A percentile compares a stretch with the other conserved stretches of the same genome.
These are phyloP conservation scores for Dione vanillae DNA, from an alignment of 2,888 invertebrate species.

Conservation along the genomic window DNA sequence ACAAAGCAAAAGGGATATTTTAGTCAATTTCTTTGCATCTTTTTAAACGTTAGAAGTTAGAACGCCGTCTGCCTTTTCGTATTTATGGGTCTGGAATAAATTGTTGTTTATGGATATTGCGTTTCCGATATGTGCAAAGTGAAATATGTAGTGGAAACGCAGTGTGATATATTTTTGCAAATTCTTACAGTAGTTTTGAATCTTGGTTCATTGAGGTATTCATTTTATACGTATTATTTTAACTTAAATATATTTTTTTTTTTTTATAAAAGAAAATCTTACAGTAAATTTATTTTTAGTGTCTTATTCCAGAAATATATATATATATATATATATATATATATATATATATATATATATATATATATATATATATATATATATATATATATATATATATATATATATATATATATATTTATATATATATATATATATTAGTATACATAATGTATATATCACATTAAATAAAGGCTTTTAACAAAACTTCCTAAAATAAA, in stretches of 20 bases:
- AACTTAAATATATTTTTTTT: not conserved
- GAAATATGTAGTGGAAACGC: conserved; percentile 41
- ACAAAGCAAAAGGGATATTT: conserved; percentile 19
- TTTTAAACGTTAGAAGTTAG: conserved; percentile 43
- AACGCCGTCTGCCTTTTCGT: conserved; percentile 56
- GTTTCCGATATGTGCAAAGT: conserved; percentile 51
- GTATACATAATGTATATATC: too few relatives aligned
- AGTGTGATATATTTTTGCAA: conserved; percentile 5
- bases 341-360: too few relatives aligned
- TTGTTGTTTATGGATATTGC: conserved; percentile 64
- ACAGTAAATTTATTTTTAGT: too few relatives aligned
- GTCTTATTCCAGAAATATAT: too few relatives aligned
- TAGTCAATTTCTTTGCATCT: conserved; percentile 36
- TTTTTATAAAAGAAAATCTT: not conserved
- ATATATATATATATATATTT: too few relatives aligned
- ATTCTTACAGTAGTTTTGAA: not conserved
- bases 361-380: too few relatives aligned
- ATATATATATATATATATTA: too few relatives aligned
- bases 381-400: too few relatives aligned
- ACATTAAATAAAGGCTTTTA: not conserved
- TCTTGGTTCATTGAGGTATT: not conserved
- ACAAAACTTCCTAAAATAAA: not conserved
- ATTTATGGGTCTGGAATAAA: conserved; percentile 69
- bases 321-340: too few relatives aligned
- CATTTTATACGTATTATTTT: too few relatives aligned